phyloP scores from a whole-genome alignment of 1,140 invertebrate genomes.

The Drosophila seguyi region DNA sequence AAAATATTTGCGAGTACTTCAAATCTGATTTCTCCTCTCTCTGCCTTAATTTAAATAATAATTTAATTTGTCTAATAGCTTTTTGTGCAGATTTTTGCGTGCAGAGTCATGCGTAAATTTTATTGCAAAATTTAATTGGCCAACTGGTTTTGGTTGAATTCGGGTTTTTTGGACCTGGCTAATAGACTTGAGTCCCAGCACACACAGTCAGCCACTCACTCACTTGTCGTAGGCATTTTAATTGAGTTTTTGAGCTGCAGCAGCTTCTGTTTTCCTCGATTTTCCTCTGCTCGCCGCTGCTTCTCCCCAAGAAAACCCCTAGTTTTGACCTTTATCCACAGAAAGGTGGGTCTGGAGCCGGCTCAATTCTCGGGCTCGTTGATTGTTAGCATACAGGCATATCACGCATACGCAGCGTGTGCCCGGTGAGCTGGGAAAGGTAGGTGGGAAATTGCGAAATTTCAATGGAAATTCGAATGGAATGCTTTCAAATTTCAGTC shows the following conservation, averaged over 20 bases:
- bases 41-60: constrained; percentile 33
- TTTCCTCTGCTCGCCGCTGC: neutral
- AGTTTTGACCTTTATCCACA: constrained; percentile 41
- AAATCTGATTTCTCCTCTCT: neutral
- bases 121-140: constrained; percentile 69
- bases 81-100: constrained; percentile 45
- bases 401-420: constrained; percentile 16
- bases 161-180: constrained; percentile 9
- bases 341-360: too few relatives aligned
- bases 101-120: constrained; percentile 48
- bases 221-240: constrained; percentile 52
- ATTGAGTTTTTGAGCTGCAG: constrained; percentile 63
- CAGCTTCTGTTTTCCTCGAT: constrained; percentile 19
- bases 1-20: constrained; percentile 19
- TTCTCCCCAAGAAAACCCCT: neutral
- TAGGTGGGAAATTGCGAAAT: too few relatives aligned
- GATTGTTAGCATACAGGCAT: constrained; percentile 28
- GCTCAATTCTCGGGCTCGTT: constrained; percentile 55
- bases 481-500: too few relatives aligned
- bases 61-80: constrained; percentile 64
- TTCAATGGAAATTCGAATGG: too few relatives aligned
- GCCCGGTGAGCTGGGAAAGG: too few relatives aligned
- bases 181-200: constrained; percentile 18
- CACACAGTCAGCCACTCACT: neutral
- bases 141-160: constrained; percentile 19